A percentile compares a stretch with the other conserved stretches of the same genome.
These are phyloP conservation scores for Montipora capitata DNA, from an alignment of 92 coral and sea anemone genomes.

Conservation along the genomic window DNA sequence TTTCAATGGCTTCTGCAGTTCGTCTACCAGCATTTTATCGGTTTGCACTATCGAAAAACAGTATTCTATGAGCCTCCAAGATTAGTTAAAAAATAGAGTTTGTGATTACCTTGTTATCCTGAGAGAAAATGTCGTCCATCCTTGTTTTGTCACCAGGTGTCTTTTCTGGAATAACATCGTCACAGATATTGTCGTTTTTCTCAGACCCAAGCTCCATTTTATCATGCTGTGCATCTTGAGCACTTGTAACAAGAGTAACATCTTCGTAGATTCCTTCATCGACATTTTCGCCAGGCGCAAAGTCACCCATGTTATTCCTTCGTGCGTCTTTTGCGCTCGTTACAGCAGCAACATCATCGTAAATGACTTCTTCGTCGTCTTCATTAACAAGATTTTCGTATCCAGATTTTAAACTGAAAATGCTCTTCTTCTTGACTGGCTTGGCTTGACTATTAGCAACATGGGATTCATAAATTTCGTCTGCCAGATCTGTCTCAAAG, in stretches of 20 bases:
- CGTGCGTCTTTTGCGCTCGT: no score
- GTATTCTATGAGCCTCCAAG: no score
- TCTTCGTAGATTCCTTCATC: slow-evolving; percentile 15
- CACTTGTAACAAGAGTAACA: no score
- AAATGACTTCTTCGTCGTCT: not conserved
- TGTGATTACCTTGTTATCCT: slow-evolving; percentile 36
- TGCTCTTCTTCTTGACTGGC: not conserved
- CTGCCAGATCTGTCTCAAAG: not conserved
- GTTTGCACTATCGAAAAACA: no score
- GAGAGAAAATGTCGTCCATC: slow-evolving; percentile 24
- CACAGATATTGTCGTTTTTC: not conserved
- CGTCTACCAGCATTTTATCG: no score
- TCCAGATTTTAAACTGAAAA: not conserved
- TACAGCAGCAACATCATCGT: slow-evolving; percentile 3
- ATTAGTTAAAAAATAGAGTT: no score
- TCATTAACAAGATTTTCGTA: slow-evolving; percentile 13
- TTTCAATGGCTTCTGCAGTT: no score
- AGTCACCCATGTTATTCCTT: no score
- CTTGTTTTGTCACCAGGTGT: not conserved
- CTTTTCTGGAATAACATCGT: slow-evolving; percentile 19
- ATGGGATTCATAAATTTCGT: slow-evolving; percentile 1
- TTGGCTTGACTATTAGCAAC: not conserved
- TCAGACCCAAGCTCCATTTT: no score
- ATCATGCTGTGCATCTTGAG: no score
- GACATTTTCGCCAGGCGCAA: not conserved